Conservation (phyloP, 2,797 vertebrate species). For the Lepilemur septentrionalis region DNA sequence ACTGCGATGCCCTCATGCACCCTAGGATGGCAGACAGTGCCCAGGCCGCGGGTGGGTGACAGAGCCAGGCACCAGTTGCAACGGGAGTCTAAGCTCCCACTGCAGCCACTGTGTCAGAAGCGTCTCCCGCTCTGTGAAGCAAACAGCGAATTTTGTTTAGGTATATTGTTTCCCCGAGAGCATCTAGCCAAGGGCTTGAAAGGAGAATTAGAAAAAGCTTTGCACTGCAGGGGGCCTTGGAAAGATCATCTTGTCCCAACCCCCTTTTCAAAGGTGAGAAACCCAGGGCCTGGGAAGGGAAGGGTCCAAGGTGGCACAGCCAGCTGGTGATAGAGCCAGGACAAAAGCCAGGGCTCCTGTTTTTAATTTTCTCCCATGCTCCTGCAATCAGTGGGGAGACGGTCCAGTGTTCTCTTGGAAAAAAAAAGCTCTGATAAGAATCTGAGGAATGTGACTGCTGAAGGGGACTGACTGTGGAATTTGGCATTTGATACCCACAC, state of each 20-base stretch:
- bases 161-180: neutral
- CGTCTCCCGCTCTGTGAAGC: neutral
- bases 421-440: conserved; percentile 69
- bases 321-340: neutral
- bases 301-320: conserved; percentile 17
- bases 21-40: neutral
- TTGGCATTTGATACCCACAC: conserved; percentile 62
- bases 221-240: neutral
- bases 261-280: conserved; percentile 53
- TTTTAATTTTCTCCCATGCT: conserved; percentile 63
- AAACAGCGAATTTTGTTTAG: neutral
- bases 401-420: conserved; percentile 49
- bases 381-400: conserved; percentile 41
- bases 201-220: conserved; percentile 45
- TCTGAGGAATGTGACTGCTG: conserved; percentile 75
- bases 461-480: conserved; percentile 72
- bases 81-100: neutral
- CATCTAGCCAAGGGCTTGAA: neutral
- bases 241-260: neutral
- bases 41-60: neutral
- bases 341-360: neutral
- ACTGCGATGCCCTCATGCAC: neutral
- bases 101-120: neutral
- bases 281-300: conserved; percentile 55
- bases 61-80: neutral